A percentile compares a stretch with the other conserved stretches of the same genome.
Conservation (phyloP, 37 sponge, comb jelly and placozoan genomes). For the Halisarca cf. caerulea region DNA sequence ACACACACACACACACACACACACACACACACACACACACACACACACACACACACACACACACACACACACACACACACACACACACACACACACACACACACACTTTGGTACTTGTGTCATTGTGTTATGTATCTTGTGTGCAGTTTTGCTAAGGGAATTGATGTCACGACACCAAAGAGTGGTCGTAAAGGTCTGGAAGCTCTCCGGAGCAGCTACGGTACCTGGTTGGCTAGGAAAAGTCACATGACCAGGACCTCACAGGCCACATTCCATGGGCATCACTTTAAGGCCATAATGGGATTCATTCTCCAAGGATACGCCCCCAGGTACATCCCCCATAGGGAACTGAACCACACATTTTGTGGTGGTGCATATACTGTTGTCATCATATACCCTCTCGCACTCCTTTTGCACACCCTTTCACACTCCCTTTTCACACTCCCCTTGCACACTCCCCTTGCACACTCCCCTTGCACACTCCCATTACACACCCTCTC, state of each 20-base stretch:
- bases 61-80: neutral
- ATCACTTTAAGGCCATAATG: conserved; percentile 94
- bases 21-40: too few relatives aligned
- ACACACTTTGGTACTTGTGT: neutral
- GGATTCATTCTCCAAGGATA: conserved; percentile 84
- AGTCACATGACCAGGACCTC: conserved; percentile 81
- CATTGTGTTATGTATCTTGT: neutral
- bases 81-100: too few relatives aligned
- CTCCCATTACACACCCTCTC: too few relatives aligned
- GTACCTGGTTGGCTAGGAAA: conserved; percentile 81
- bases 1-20: too few relatives aligned
- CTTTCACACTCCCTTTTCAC: too few relatives aligned
- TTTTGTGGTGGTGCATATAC: too few relatives aligned
- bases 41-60: too few relatives aligned
- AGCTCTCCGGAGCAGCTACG: conserved; percentile 73
- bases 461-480: too few relatives aligned
- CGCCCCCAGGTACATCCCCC: conserved; percentile 78
- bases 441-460: too few relatives aligned
- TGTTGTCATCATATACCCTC: too few relatives aligned
- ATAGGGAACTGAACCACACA: too few relatives aligned
- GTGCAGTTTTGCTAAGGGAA: conserved; percentile 54
- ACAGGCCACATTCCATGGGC: conserved; percentile 81
- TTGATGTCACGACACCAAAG: conserved; percentile 52
- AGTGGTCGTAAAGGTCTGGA: conserved; percentile 82
- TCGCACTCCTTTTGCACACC: too few relatives aligned